A percentile compares a stretch with the other conserved stretches of the same genome.
phyloP scores from a whole-genome alignment of 1,140 invertebrate species.

The Lucilia sericata region DNA sequence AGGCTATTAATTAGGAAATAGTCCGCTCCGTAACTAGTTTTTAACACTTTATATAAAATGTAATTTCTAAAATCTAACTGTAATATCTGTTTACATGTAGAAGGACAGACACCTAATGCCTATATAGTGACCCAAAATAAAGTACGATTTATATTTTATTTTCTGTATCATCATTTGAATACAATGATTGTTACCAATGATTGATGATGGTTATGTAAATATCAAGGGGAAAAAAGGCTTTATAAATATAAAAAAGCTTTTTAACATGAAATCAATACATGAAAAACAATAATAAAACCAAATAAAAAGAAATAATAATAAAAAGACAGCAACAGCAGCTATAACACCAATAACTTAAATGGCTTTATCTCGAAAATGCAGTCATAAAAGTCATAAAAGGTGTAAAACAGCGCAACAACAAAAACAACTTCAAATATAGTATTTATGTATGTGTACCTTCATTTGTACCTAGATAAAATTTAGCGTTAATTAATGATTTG shows the following conservation, averaged over 20 bases:
- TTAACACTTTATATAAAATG: too few species aligned
- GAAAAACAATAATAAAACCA: neutral
- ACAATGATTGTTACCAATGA: slow-evolving; percentile 34
- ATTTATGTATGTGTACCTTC: too few species aligned
- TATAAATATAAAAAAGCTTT: slow-evolving; percentile 20
- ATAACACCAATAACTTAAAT: slow-evolving; percentile 1
- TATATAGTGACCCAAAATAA: too few species aligned
- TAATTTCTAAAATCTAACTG: too few species aligned
- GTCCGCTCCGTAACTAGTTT: too few species aligned
- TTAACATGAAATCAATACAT: slow-evolving; percentile 36
- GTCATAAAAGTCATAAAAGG: slow-evolving; percentile 33
- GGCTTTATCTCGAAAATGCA: slow-evolving; percentile 13
- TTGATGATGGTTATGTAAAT: slow-evolving; percentile 43
- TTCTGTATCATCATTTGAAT: slow-evolving; percentile 14
- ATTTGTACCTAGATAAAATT: neutral
- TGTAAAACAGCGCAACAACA: slow-evolving; percentile 7
- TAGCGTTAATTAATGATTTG: slow-evolving; percentile 41
- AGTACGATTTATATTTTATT: neutral
- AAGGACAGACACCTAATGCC: too few species aligned
- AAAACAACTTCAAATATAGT: neutral
- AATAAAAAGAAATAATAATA: neutral
- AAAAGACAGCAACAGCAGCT: neutral
- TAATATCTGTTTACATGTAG: too few species aligned
- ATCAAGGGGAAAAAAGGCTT: neutral
- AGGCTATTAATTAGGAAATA: too few species aligned